A percentile compares a stretch with the other conserved stretches of the same genome.
phyloP scores from a whole-genome alignment of 1,140 invertebrate species.

The Augochlora pura region DNA sequence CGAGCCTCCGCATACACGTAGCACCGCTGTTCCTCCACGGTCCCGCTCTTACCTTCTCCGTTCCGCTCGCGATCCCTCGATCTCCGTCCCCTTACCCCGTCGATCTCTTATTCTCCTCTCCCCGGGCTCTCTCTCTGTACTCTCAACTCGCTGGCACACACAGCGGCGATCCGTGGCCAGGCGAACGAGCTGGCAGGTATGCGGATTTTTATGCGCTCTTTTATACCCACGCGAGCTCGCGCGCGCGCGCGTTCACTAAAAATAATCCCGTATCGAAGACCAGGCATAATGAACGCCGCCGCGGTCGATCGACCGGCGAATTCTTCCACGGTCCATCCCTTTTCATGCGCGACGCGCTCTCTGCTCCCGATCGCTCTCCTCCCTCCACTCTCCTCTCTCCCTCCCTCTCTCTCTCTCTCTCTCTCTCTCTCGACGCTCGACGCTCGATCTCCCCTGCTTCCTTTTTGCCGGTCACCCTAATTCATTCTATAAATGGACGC shows the following conservation, averaged over 20 bases:
- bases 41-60: slow-evolving; percentile 25
- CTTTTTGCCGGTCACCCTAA: not conserved
- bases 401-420: no score
- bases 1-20: slow-evolving; percentile 24
- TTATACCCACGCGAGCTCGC: slow-evolving; percentile 68
- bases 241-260: slow-evolving; percentile 67
- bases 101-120: slow-evolving; percentile 13
- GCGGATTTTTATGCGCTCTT: slow-evolving; percentile 70
- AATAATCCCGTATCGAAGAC: slow-evolving; percentile 68
- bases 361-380: not conserved
- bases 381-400: not conserved
- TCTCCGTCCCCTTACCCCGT: slow-evolving; percentile 15
- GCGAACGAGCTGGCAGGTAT: slow-evolving; percentile 67
- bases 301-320: slow-evolving; percentile 17
- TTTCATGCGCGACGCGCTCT: slow-evolving; percentile 14
- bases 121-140: slow-evolving; percentile 7
- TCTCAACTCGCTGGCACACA: not conserved
- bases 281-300: slow-evolving; percentile 55
- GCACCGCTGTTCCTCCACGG: slow-evolving; percentile 23
- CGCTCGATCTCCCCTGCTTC: no score
- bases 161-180: slow-evolving; percentile 45
- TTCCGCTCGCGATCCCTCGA: slow-evolving; percentile 9
- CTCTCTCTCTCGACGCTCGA: no score
- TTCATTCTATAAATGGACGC: not conserved
- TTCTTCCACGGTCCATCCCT: slow-evolving; percentile 46